A percentile compares a stretch with the other conserved stretches of the same genome.
Evolutionary conservation across 2,888 invertebrate species (phyloP).

Genomic region (Tryphoninae sp.): DNA sequence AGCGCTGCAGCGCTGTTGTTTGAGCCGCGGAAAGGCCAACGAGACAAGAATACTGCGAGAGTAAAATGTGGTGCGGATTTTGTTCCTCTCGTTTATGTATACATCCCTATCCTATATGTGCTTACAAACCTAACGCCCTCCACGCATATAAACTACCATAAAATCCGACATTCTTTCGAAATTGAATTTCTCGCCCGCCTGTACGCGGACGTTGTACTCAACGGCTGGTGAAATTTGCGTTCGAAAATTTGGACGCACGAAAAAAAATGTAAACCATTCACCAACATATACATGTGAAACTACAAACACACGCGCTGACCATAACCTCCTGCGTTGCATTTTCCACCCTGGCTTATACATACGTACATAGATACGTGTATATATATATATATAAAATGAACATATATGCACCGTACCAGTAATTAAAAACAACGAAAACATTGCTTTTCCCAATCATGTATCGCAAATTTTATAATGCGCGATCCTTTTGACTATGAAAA

Average conservation of each 20-base stretch:
- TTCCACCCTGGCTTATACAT: too few relatives aligned
- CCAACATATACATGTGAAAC: neutral
- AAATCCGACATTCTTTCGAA: slow-evolving; percentile 39
- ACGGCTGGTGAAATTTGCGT: neutral
- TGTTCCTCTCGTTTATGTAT: neutral
- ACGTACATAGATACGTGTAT: too few relatives aligned
- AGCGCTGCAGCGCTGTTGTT: neutral
- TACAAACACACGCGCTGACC: neutral
- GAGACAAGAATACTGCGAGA: neutral
- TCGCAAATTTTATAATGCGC: too few relatives aligned
- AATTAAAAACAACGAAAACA: too few relatives aligned
- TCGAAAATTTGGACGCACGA: neutral
- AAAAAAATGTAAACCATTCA: too few relatives aligned
- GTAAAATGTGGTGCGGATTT: neutral
- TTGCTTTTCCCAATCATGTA: too few relatives aligned
- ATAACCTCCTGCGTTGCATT: neutral
- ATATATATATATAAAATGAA: too few relatives aligned
- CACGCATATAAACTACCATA: slow-evolving; percentile 31
- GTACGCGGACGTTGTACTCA: neutral
- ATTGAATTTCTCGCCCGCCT: slow-evolving; percentile 41
- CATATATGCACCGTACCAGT: too few relatives aligned
- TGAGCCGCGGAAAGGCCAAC: neutral
- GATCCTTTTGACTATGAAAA: too few relatives aligned
- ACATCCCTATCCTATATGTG: neutral
- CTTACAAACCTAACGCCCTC: slow-evolving; percentile 37